phyloP scores from a whole-genome alignment of 2,888 invertebrate genomes.

The Ochropacha duplaris region DNA sequence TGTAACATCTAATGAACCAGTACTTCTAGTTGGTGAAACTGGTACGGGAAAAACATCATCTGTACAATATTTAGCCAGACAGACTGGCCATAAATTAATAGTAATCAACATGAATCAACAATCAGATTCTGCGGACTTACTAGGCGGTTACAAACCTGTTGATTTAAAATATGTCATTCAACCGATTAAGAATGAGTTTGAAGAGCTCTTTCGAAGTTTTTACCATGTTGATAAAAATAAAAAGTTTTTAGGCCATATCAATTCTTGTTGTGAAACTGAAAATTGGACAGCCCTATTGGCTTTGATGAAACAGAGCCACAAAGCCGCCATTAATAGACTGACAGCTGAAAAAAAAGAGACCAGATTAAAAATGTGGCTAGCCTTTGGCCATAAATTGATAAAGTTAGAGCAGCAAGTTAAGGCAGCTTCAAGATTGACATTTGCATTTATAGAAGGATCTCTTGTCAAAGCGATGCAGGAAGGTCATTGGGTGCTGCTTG shows the following conservation, averaged over 20 bases:
- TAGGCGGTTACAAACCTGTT: constrained; percentile 98
- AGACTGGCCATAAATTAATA: constrained; percentile 91
- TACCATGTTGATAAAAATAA: constrained; percentile 90
- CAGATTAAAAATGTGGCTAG: constrained; percentile 84
- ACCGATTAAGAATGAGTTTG: constrained; percentile 92
- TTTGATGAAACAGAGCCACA: constrained; percentile 89
- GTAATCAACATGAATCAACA: constrained; percentile 99
- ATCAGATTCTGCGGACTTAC: constrained; percentile 97
- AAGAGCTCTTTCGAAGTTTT: constrained; percentile 90
- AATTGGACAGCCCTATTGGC: constrained; percentile 88
- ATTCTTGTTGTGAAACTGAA: constrained; percentile 88
- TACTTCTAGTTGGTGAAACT: constrained; percentile 98
- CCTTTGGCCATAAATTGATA: constrained; percentile 85
- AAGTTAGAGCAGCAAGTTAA: constrained; percentile 90
- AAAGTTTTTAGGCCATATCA: constrained; percentile 91
- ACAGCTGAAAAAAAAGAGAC: constrained; percentile 51
- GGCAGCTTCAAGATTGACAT: constrained; percentile 88
- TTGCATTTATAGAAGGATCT: constrained; percentile 96
- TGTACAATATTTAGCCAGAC: constrained; percentile 94
- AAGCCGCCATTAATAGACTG: constrained; percentile 84
- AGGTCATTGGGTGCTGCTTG: constrained; percentile 97
- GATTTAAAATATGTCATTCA: constrained; percentile 92
- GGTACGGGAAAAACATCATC: constrained; percentile 99
- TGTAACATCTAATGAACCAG: constrained; percentile 92
- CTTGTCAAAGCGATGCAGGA: constrained; percentile 94